Evolutionary conservation across 1,140 invertebrate species (phyloP).

Genomic region (Brachionus sp.): DNA sequence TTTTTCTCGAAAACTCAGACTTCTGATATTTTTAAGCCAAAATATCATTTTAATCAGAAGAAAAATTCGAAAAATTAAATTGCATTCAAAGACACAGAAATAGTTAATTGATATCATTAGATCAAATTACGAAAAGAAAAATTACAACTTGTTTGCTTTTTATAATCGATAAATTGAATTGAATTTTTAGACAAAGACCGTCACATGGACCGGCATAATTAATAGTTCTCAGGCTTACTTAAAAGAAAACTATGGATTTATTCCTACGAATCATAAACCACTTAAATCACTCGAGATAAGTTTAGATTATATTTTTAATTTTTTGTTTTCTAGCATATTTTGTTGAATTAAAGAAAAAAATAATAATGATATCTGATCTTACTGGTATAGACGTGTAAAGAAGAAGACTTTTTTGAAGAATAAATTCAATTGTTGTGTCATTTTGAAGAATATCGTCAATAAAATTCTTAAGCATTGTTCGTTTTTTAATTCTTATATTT

Average conservation of each 20-base stretch:
- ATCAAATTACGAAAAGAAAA: background rate
- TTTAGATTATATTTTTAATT: background rate
- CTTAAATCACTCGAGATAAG: background rate
- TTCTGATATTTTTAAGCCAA: background rate
- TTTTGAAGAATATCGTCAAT: background rate
- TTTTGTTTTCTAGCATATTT: background rate
- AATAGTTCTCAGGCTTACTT: background rate
- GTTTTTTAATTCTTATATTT: background rate
- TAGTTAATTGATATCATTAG: conserved; percentile 4
- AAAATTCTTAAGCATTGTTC: background rate
- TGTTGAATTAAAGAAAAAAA: no score
- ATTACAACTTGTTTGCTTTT: background rate
- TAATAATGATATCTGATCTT: no score
- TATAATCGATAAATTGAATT: background rate
- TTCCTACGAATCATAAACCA: background rate
- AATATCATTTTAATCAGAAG: background rate
- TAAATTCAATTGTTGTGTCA: background rate
- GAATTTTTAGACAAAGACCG: background rate
- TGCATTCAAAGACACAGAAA: background rate
- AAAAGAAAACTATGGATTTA: background rate
- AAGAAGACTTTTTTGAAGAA: background rate
- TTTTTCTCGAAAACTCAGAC: background rate
- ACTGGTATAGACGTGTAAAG: background rate
- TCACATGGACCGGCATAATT: no score
- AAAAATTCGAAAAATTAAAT: background rate